Evolutionary conservation across 2,888 invertebrate species (phyloP).

Genomic region (Drosophila robusta): DNA sequence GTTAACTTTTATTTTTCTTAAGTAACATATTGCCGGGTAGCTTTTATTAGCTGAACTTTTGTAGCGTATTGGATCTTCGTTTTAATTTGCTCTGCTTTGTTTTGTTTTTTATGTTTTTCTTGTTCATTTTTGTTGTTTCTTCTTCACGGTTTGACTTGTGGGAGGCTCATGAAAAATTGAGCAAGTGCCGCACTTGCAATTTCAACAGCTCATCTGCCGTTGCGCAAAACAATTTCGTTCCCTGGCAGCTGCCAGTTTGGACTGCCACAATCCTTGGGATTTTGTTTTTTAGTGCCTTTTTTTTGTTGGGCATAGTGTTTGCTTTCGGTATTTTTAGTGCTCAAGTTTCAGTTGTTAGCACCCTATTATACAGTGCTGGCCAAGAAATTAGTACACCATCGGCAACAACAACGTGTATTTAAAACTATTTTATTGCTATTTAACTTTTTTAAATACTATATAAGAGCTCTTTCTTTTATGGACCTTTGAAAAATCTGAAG

Average conservation of each 20-base stretch:
- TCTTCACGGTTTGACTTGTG: conserved; percentile 51
- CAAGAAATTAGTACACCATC: conserved; percentile 3
- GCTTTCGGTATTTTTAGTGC: conserved; percentile 40
- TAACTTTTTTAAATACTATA: neutral
- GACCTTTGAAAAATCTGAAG: neutral
- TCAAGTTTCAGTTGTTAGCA: conserved; percentile 46
- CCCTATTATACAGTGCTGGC: neutral
- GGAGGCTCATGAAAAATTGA: conserved; percentile 78
- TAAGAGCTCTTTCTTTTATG: neutral
- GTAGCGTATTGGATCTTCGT: conserved; percentile 33
- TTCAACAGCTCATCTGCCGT: conserved; percentile 78
- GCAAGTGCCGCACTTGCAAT: conserved; percentile 78
- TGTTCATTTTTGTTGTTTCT: neutral
- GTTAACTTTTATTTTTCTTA: neutral
- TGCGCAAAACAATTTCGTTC: conserved; percentile 68
- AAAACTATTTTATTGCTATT: neutral
- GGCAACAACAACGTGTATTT: neutral
- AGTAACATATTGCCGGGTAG: no score
- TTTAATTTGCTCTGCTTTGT: neutral
- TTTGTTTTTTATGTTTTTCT: neutral
- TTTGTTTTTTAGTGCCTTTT: conserved; percentile 11
- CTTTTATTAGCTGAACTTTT: neutral
- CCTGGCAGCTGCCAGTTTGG: conserved; percentile 48
- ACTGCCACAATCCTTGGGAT: conserved; percentile 30
- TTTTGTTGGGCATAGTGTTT: neutral